These are phyloP conservation scores for Bombus cullumanus DNA, from an alignment of 1,140 invertebrate species.

Conservation along the genomic window DNA sequence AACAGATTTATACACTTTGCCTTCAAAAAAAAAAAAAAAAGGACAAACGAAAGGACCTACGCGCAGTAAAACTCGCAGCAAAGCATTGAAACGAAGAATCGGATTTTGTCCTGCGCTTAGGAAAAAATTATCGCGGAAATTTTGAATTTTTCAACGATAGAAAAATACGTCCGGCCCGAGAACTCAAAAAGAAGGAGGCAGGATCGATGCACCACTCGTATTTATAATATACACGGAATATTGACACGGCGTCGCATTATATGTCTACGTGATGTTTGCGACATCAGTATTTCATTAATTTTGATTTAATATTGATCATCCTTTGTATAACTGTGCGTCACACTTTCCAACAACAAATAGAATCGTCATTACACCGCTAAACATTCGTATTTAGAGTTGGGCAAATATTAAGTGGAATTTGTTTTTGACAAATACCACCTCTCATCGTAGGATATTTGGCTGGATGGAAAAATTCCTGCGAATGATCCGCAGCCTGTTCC, in stretches of 20 bases:
- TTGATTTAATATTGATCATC: slow-evolving; percentile 1
- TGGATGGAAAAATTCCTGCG: background rate
- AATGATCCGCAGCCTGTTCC: background rate
- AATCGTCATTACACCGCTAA: background rate
- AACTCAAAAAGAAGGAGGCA: background rate
- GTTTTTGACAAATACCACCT: background rate
- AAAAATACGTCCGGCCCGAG: too few species aligned
- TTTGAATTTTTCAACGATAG: too few species aligned
- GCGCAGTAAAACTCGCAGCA: too few species aligned
- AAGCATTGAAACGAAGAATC: too few species aligned
- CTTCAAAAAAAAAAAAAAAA: too few species aligned
- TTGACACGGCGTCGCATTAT: background rate
- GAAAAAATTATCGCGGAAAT: too few species aligned
- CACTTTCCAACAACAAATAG: slow-evolving; percentile 15
- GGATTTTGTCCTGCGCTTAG: too few species aligned
- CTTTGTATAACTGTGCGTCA: background rate
- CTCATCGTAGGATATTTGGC: background rate
- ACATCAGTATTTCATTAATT: slow-evolving; percentile 27
- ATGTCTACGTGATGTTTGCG: background rate
- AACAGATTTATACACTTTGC: too few species aligned
- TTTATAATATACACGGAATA: background rate
- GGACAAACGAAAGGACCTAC: too few species aligned
- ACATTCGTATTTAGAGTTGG: slow-evolving; percentile 4
- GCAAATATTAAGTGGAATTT: background rate
- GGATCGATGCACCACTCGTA: background rate